Conservation (phyloP, 2,888 invertebrate genomes). For the Zygaena filipendulae region DNA sequence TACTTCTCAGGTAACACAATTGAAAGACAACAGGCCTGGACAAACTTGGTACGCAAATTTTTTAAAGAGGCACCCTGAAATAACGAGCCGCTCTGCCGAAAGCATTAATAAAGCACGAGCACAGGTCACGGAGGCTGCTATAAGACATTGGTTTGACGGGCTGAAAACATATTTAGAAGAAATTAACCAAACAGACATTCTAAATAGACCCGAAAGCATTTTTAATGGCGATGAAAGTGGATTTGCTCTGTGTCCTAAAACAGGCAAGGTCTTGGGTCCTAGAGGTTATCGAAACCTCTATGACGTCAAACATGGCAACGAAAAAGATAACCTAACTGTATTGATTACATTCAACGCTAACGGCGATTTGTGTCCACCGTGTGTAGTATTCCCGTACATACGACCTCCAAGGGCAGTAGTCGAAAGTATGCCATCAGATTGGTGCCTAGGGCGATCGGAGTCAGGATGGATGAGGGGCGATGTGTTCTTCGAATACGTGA, state of each 20-base stretch:
- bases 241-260: constrained; percentile 16
- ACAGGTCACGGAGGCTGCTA: constrained; percentile 4
- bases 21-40: constrained; percentile 1
- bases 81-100: constrained; percentile 4
- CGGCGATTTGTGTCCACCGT: constrained; percentile 16
- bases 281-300: constrained; percentile 13
- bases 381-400: constrained; percentile 20
- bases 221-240: constrained; percentile 18
- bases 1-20: background rate
- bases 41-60: constrained; percentile 7
- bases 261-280: constrained; percentile 17
- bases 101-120: constrained; percentile 10
- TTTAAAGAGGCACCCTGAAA: constrained; percentile 8
- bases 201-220: constrained; percentile 2
- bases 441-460: constrained; percentile 18
- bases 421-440: constrained; percentile 18
- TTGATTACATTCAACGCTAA: constrained; percentile 19
- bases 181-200: constrained; percentile 1
- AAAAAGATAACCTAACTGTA: constrained; percentile 25
- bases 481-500: constrained; percentile 22
- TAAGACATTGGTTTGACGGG: constrained; percentile 10
- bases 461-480: constrained; percentile 18
- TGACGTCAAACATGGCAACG: constrained; percentile 13
- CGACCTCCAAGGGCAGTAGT: constrained; percentile 17
- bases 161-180: constrained; percentile 7